Percentiles rank a stretch among this genome's conserved stretches.
Conservation (phyloP, 2,113 vertebrate species). For the Butastur rufipennis region DNA sequence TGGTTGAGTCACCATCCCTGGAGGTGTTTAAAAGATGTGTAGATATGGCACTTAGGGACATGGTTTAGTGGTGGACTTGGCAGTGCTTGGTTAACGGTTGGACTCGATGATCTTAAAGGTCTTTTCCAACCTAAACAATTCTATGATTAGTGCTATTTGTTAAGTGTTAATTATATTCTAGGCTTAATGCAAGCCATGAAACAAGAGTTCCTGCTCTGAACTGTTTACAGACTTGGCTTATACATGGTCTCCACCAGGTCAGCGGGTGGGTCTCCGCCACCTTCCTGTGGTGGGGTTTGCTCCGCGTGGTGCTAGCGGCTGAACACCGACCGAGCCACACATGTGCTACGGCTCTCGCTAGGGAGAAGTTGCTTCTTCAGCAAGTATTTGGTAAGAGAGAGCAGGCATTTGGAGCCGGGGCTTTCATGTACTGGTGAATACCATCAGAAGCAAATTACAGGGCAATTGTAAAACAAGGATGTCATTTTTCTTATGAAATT, state of each 20-base stretch:
- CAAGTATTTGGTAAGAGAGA: not conserved
- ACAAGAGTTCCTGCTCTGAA: not conserved
- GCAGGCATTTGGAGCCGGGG: not conserved
- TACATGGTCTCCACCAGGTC: accelerated
- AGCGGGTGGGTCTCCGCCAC: not conserved
- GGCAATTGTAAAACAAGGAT: not conserved
- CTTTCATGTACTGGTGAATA: not conserved
- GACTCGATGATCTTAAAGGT: no score
- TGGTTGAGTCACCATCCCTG: no score
- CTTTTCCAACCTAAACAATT: no score
- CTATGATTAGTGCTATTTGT: not conserved
- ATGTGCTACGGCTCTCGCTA: accelerated
- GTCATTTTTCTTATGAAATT: not conserved
- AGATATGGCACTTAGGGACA: no score
- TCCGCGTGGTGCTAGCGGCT: not conserved
- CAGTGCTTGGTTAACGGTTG: no score
- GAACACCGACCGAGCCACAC: accelerated
- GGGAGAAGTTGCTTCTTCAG: not conserved
- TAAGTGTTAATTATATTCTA: not conserved
- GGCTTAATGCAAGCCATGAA: not conserved
- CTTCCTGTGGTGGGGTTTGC: not conserved
- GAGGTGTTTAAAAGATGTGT: no score
- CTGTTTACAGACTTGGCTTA: not conserved
- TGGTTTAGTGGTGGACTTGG: no score
- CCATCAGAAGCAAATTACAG: not conserved